Evolutionary conservation across 2,113 vertebrate species (phyloP), one percentile per base, ranked within the genome.

Genomic region (Fulica atra): DNA sequence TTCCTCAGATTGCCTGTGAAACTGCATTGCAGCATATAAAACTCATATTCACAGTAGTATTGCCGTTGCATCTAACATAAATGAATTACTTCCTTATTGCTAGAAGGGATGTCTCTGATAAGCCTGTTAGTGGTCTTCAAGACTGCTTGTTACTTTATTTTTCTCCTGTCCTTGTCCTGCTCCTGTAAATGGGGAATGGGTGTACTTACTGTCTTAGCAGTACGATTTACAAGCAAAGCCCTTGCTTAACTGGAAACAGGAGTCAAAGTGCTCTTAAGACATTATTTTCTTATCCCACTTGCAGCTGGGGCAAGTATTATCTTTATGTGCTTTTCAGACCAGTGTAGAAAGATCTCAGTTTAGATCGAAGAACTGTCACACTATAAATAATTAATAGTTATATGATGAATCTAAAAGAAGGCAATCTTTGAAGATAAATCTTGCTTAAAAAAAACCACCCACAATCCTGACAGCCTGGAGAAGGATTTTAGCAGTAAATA

Each of bases 331-430:
- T 92, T 88, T 88, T 73, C 72, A 86, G 74, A 40, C n/a, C 65
- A 50, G 13, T 81, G 57, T 36, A 71, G 51, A 89, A 86, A 86
- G 35, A 48, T 17, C 12, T 84, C 53, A 44, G 8, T 36, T 71
- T 33, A 66, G 63, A 77, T 95, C 36, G 68, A 72, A 95, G 87
- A 64, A 61, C 65, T 92, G 74, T 66, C 59, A 83, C 15, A 4
- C 33, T 83, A 59, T 94, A 89, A 95, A 93, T 95, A 95, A 93
- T 94, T 79, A 81, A 95, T 79, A 89, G 57, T 29, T 91, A 25
- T 23, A 50, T 82, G 70, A 86, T 51, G 54, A 87, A 76, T 89
- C 71, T 92, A 57, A 89, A 86, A 79, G 20, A 84, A 84, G 24
- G 21, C 70, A 80, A 23, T 50, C 70, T 89, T 77, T 80, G 50